Conservation (phyloP, 2,888 invertebrate genomes). For the Exephanes ischioxanthus region DNA sequence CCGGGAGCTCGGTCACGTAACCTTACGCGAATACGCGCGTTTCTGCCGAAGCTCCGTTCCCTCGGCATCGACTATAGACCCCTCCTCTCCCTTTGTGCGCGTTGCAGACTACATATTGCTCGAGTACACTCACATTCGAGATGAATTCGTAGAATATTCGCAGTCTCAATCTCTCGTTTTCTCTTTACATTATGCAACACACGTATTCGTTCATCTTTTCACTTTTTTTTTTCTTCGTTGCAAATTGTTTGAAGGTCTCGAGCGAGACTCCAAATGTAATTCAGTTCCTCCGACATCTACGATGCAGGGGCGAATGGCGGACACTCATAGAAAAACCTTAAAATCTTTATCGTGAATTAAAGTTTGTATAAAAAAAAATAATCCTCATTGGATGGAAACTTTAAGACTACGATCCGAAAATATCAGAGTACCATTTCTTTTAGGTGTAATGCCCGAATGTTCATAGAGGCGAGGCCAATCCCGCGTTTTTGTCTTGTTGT, state of each 20-base stretch:
- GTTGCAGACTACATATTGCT: constrained; percentile 25
- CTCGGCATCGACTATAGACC: constrained; percentile 39
- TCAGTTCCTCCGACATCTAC: not conserved
- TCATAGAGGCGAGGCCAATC: no score
- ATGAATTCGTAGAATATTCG: constrained; percentile 33
- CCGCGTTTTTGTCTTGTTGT: no score
- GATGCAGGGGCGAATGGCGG: not conserved
- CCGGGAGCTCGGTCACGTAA: constrained; percentile 45
- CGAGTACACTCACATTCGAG: constrained; percentile 5
- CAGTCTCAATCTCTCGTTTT: not conserved
- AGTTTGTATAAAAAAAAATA: not conserved
- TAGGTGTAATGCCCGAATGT: no score
- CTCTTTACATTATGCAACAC: not conserved
- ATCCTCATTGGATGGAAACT: not conserved
- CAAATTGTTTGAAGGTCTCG: not conserved
- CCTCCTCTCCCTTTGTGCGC: constrained; percentile 19
- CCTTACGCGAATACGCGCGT: constrained; percentile 38
- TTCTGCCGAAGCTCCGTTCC: constrained; percentile 33
- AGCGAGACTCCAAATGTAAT: not conserved
- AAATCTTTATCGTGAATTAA: not conserved
- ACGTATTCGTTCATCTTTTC: constrained; percentile 19
- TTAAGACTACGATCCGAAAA: not conserved
- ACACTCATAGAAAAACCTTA: not conserved
- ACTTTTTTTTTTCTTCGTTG: constrained; percentile 10
- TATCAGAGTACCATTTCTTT: no score